Base-by-base conservation (phyloP, 2,797 vertebrate genomes). In the Gambusia yucatana region DNA sequence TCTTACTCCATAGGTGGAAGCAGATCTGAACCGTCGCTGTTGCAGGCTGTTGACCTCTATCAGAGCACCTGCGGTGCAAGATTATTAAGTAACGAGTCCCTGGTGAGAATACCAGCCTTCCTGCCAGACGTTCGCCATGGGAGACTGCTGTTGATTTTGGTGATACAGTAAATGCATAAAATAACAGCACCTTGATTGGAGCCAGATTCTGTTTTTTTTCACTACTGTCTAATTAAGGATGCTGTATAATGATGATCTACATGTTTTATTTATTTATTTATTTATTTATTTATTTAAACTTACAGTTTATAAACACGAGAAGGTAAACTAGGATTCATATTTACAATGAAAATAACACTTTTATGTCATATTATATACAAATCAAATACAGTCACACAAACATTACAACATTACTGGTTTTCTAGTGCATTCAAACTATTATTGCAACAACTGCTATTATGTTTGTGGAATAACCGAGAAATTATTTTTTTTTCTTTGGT, bases 1-100 rank as follows among this genome's bases (percentile, higher is more conserved):
- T 92, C 77, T 69, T 75, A 82, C 90, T 89, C 87, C 86, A 84
- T 91, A 89, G 92, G 89, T 89, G 79, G 65, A 89, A 77, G 83
- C 83, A 87, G 89, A 90, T 89, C 82, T 46, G 88, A 89, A 89
- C 89, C 80, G 89, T 82, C 83, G 88, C 81, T 77, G 89, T 90
- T 90, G 86, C 92, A 93, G 89, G 82, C 86, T 87, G 90, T 86
- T 94, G 94, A 94, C 94, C 95, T 95, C 93, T 87, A 88, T 79
- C 81, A 79, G 82, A 86, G 86, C 92, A 94, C 94, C 93, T 92
- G 93, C 92, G 84, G 93, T 77, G 92, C 16, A 77, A 91, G 90
- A 95, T 95, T 94, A 94, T 95, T 94, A 93, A 89, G 91, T 93
- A 93, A 93, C 80, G 84, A 91, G 92, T 93, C 91, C 93, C 93